These are phyloP conservation scores for Spea multiplicata DNA, from an alignment of 2,113 vertebrate genomes.

Conservation along the genomic window DNA sequence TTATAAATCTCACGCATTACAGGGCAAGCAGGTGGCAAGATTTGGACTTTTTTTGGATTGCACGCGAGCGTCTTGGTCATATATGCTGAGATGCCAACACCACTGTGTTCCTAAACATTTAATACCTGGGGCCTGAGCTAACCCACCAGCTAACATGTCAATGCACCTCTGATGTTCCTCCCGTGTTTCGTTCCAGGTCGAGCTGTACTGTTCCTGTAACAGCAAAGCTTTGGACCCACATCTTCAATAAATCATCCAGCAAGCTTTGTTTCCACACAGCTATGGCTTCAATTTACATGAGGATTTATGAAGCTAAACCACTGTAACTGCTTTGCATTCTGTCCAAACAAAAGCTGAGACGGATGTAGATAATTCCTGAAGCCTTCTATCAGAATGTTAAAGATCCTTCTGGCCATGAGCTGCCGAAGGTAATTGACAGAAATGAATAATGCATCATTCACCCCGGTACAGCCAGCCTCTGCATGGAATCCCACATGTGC, in stretches of 20 bases:
- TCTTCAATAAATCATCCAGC: neutral
- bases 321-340: conserved; percentile 19
- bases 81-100: too few species aligned
- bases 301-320: neutral
- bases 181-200: neutral
- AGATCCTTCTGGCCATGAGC: conserved; percentile 45
- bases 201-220: neutral
- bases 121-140: too few species aligned
- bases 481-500: conserved; percentile 23
- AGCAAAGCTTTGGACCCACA: neutral
- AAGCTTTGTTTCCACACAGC: neutral
- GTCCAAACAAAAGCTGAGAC: conserved; percentile 16
- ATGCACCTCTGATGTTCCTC: neutral
- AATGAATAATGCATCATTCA: conserved; percentile 45
- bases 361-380: conserved; percentile 13
- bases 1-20: too few species aligned
- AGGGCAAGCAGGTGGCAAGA: too few species aligned
- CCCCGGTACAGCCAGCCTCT: conserved; percentile 27
- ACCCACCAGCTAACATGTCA: neutral
- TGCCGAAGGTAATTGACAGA: conserved; percentile 42
- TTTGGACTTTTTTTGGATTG: too few species aligned
- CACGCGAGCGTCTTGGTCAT: too few species aligned
- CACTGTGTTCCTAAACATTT: too few species aligned
- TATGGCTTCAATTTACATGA: neutral
- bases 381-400: conserved; percentile 40